phyloP scores from a whole-genome alignment of 2,888 invertebrate species.

The Euclidia mi region DNA sequence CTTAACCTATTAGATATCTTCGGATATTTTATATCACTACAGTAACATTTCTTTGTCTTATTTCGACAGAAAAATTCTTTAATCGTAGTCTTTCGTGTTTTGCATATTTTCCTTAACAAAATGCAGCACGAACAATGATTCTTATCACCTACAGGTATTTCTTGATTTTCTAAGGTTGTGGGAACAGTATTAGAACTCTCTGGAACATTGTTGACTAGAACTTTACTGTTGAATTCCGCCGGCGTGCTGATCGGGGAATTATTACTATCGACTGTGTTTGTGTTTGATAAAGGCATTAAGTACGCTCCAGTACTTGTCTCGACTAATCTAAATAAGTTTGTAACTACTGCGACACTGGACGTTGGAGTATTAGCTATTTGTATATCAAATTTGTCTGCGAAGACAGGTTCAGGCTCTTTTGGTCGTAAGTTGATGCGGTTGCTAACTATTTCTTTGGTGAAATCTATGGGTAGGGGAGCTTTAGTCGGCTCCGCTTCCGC shows the following conservation, averaged over 20 bases:
- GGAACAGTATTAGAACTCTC: slow-evolving; percentile 17
- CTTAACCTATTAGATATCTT: slow-evolving; percentile 73
- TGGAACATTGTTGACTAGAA: slow-evolving; percentile 3
- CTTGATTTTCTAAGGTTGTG: neutral
- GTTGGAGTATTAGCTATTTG: slow-evolving; percentile 22
- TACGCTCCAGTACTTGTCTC: slow-evolving; percentile 63
- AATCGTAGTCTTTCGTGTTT: slow-evolving; percentile 66
- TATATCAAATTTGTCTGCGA: slow-evolving; percentile 44
- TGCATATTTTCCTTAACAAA: slow-evolving; percentile 68
- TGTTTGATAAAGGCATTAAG: slow-evolving; percentile 65
- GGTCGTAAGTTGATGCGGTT: slow-evolving; percentile 31
- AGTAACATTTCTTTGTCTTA: slow-evolving; percentile 63
- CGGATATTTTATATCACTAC: slow-evolving; percentile 65
- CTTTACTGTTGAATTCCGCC: slow-evolving; percentile 15
- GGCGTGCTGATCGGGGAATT: slow-evolving; percentile 52
- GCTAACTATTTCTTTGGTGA: slow-evolving; percentile 59
- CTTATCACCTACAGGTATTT: neutral
- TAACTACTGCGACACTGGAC: slow-evolving; percentile 8
- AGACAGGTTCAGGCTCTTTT: slow-evolving; percentile 3
- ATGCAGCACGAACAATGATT: slow-evolving; percentile 78
- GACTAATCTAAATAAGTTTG: slow-evolving; percentile 63
- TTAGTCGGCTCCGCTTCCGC: slow-evolving; percentile 55
- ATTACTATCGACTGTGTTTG: slow-evolving; percentile 55
- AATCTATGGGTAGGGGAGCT: slow-evolving; percentile 69
- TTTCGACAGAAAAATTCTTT: slow-evolving; percentile 73